Evolutionary conservation across 2,888 invertebrate genomes (phyloP), one percentile per base, ranked within the genome.

Genomic region (Cheilosia soror): DNA sequence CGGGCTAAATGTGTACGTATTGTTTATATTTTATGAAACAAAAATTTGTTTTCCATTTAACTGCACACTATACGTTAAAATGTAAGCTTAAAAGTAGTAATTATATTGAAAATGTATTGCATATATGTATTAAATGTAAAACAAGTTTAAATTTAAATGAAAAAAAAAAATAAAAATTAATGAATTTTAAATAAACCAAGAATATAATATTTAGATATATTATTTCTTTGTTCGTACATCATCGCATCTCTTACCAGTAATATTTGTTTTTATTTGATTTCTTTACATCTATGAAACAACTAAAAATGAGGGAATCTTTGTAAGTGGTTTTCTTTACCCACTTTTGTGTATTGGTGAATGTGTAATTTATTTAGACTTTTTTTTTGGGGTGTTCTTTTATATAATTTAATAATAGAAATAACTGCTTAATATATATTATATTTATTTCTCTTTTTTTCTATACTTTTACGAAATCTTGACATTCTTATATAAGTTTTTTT

Each of bases 51-150:
- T 60, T 60, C 49, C 44, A 9, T 72, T 60, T 66, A 60, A 65
- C 69, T 76, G 69, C 84, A 71, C 69, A 69, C 79, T 84, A 69
- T 79, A 76, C 49, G 69, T 80, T 84, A 71, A 80, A 80, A 83
- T 83, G 55, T 83, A 83, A 84, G 80, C 80, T 84, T 84, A 80
- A 84, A 80, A 76, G 71, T 80, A 84, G 69, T 84, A 76, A 80
- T 75, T 80, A 84, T 83, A 73, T 80, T 84, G 75, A 84, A 84
- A 79, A 75, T 84, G 84, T 84, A 79, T 84, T 84, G 73, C 75
- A 71, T 84, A 77, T 69, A 69, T 60, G 49, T 77, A 62, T 82
- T 62, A 55, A 57, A 44, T 44, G 51, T 51, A 20, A 81, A 81
- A 81, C 49, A 66, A 77, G 51, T 82, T 76, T 55, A 55, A 77